phyloP scores from a whole-genome alignment of 2,113 vertebrate species.

The Taurulus bubalis region DNA sequence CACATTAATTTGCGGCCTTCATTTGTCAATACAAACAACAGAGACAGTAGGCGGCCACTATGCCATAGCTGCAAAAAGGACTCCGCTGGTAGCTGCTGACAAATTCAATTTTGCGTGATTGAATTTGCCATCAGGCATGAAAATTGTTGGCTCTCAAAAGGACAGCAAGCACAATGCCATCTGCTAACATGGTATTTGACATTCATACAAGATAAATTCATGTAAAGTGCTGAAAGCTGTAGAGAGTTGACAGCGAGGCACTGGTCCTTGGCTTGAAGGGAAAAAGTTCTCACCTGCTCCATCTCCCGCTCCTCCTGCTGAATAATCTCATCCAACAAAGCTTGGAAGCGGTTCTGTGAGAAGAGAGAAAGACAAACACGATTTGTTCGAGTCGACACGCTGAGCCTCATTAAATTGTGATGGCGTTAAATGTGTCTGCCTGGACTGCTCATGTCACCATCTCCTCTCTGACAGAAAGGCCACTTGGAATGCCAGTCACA shows the following conservation, averaged over 20 bases:
- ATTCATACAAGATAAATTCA: constrained; percentile 32
- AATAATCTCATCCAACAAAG: constrained; percentile 93
- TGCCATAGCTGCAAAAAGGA: constrained; percentile 14
- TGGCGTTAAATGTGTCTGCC: constrained; percentile 56
- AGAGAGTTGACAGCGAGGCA: constrained; percentile 18
- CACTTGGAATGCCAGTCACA: constrained; percentile 74
- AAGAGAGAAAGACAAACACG: constrained; percentile 54
- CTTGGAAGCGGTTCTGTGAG: constrained; percentile 93
- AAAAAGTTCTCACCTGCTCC: constrained; percentile 88
- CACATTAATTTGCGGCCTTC: constrained; percentile 57
- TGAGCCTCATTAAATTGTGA: constrained; percentile 68
- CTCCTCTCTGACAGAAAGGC: constrained; percentile 70
- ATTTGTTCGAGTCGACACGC: constrained; percentile 55
- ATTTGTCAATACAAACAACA: constrained; percentile 65
- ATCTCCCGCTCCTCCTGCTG: constrained; percentile 96
- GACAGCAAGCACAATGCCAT: background rate
- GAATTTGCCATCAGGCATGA: constrained; percentile 25
- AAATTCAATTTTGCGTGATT: constrained; percentile 42
- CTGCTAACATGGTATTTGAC: constrained; percentile 22
- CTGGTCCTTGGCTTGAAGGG: constrained; percentile 27
- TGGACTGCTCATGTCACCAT: constrained; percentile 57
- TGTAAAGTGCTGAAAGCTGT: constrained; percentile 38
- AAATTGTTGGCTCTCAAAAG: constrained; percentile 16
- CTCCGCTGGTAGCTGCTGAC: constrained; percentile 19
- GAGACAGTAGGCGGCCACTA: constrained; percentile 36